Evolutionary conservation across 2,797 vertebrate species (phyloP), one percentile per base, ranked within the genome.

Genomic region (Thunnus albacares): DNA sequence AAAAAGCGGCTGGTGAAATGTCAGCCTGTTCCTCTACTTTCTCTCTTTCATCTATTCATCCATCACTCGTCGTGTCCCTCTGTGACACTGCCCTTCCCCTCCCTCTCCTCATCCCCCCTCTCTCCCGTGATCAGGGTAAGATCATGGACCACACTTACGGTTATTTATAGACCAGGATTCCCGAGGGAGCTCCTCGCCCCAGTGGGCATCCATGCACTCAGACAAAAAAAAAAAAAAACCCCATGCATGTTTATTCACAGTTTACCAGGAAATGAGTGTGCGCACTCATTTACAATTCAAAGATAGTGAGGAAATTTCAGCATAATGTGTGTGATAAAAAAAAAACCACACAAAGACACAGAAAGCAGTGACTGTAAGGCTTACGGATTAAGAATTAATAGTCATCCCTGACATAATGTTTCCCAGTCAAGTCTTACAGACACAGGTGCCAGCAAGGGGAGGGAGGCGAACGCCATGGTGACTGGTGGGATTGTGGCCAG

Each of bases 91-190:
- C 11, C 28, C 72, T 62, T 68, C 52, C 30, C 60, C 51, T 26
- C 55, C 13, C 28, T 69, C 47, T 55, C 41, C 53, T 72, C 69
- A 56, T 52, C 59, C 63, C 9, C 60, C 30, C 11, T 10, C 65
- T 43, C 28, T 30, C 43, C 70, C 30, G 6, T 45, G n/a, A 77
- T 86, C 84, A 75, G 73, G 66, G 76, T 77, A 77, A 84, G 77
- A 89, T 87, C 87, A 90, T 86, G 81, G 88, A 92, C 90, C 85
- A 80, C 85, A 89, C 87, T 38, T 38, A 81, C 53, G 71, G 89
- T 81, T 93, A 93, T 93, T 93, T 92, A 88, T 93, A 93, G 90
- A 84, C 1, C 33, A 82, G 91, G 85, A 87, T 71, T 93, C 87
- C 91, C 80, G 13, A 35, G 74, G 90, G 85, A 83, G 74, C 76